These are phyloP conservation scores for Crematogaster levior DNA, from an alignment of 2,888 invertebrate genomes.

Conservation along the genomic window DNA sequence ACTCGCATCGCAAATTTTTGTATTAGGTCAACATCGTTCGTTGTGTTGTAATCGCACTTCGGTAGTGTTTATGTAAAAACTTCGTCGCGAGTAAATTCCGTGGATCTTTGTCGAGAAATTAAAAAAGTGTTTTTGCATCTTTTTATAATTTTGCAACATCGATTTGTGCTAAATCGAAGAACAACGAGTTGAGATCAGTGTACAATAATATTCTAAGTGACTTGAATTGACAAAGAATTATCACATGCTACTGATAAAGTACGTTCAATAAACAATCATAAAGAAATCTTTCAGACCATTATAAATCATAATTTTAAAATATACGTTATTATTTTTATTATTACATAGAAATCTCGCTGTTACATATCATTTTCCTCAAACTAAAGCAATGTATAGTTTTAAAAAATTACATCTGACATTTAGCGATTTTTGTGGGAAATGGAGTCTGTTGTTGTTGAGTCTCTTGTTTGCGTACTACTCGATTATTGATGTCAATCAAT, in stretches of 20 bases:
- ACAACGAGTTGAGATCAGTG: neutral
- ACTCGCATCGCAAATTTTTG: constrained; percentile 69
- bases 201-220: neutral
- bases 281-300: neutral
- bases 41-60: constrained; percentile 51
- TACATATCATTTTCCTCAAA: neutral
- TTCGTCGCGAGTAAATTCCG: constrained; percentile 9
- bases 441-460: no score
- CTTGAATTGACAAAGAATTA: constrained; percentile 42
- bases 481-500: constrained; percentile 18
- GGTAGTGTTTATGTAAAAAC: constrained; percentile 31
- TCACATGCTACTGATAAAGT: constrained; percentile 83
- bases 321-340: constrained; percentile 1
- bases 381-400: neutral
- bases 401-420: constrained; percentile 26
- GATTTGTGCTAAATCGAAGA: neutral
- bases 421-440: neutral
- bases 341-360: neutral
- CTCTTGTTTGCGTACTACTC: constrained; percentile 14
- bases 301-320: neutral
- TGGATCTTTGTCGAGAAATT: neutral
- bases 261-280: constrained; percentile 65
- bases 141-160: neutral
- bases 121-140: neutral
- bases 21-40: constrained; percentile 76